These are phyloP conservation scores for Toxostoma redivivum DNA, from an alignment of 2,113 vertebrate genomes.

Conservation along the genomic window DNA sequence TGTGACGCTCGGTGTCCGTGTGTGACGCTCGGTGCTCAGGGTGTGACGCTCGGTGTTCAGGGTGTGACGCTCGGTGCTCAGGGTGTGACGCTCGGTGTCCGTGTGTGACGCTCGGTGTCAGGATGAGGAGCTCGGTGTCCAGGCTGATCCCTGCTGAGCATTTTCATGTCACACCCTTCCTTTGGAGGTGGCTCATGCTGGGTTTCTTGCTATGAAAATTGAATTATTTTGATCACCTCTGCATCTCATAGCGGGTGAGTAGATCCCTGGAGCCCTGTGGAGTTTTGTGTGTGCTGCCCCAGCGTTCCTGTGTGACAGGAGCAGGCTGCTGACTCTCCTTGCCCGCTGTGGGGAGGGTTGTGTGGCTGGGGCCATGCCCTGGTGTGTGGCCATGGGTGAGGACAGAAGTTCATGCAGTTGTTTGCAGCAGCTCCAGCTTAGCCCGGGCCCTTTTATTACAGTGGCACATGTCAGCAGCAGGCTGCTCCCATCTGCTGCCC, in stretches of 20 bases:
- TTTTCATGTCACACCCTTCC: too few species aligned
- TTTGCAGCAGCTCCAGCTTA: conserved; percentile 73
- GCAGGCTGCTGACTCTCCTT: too few species aligned
- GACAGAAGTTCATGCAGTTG: conserved; percentile 57
- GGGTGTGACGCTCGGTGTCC: too few species aligned
- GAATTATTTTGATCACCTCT: accelerated
- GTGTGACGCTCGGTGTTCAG: background rate
- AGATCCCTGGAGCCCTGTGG: background rate
- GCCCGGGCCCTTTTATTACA: conserved; percentile 68
- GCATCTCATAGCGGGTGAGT: accelerated
- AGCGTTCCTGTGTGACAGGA: accelerated
- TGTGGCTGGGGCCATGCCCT: background rate
- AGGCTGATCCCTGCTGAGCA: too few species aligned
- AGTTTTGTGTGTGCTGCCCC: background rate
- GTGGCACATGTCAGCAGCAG: conserved; percentile 79
- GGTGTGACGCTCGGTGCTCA: background rate
- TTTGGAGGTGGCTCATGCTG: too few species aligned
- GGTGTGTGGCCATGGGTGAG: conserved; percentile 34
- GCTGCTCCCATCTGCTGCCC: conserved; percentile 81
- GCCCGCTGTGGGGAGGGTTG: accelerated
- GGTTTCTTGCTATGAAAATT: background rate
- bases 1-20: too few species aligned
- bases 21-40: too few species aligned
- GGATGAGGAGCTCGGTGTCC: too few species aligned
- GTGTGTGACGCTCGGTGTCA: too few species aligned